A percentile compares a stretch with the other conserved stretches of the same genome.
phyloP scores from a whole-genome alignment of 2,113 vertebrate genomes.

The Recurvirostra avosetta region DNA sequence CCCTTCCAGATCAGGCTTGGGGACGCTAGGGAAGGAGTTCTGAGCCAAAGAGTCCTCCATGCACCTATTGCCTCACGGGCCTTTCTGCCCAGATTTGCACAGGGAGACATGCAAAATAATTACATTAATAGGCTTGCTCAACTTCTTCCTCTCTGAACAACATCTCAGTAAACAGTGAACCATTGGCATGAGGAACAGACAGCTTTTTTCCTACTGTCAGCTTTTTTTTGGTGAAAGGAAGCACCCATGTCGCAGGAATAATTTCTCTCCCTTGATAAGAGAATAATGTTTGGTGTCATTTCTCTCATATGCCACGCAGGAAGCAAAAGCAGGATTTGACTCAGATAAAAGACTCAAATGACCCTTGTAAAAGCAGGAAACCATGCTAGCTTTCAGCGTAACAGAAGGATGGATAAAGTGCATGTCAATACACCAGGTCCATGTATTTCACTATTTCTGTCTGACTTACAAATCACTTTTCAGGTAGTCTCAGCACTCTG shows the following conservation, averaged over 20 bases:
- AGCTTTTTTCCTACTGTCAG: neutral
- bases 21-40: neutral
- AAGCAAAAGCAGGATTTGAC: slow-evolving; percentile 14
- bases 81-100: neutral
- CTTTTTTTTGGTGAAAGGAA: neutral
- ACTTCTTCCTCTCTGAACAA: neutral
- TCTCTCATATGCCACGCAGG: neutral
- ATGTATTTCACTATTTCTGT: neutral
- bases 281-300: neutral
- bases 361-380: slow-evolving; percentile 36
- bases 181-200: neutral
- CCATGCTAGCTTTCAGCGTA: neutral
- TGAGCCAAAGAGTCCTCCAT: neutral
- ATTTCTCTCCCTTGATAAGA: neutral
- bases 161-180: neutral
- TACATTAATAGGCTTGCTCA: neutral
- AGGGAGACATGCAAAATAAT: neutral
- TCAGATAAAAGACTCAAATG: slow-evolving; percentile 35
- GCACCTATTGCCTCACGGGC: neutral
- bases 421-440: neutral
- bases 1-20: neutral
- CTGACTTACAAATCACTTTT: slow-evolving; percentile 3
- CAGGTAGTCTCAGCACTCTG: neutral
- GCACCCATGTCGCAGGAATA: neutral
- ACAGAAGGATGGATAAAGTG: neutral